These are phyloP conservation scores for Ameiurus melas DNA, from an alignment of 2,113 vertebrate genomes.

Conservation along the genomic window DNA sequence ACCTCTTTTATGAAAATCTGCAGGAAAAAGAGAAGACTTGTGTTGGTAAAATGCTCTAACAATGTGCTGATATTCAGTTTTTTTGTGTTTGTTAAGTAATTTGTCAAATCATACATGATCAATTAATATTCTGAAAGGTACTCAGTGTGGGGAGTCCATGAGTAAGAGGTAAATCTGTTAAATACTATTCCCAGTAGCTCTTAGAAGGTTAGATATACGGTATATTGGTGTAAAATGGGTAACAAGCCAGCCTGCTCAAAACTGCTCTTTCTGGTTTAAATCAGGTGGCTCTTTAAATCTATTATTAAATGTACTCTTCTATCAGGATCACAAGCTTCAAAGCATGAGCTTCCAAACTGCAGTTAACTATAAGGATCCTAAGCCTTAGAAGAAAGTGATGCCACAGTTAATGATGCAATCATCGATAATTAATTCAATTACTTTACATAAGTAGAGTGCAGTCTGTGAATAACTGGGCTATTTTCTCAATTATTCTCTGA, in stretches of 20 bases:
- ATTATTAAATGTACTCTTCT: slow-evolving; percentile 6
- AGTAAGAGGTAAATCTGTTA: not conserved
- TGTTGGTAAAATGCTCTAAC: not conserved
- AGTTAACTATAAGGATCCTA: not conserved
- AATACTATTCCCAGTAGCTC: not conserved
- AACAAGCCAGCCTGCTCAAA: not conserved
- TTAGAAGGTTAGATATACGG: not conserved
- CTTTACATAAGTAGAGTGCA: not conserved
- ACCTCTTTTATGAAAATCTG: slow-evolving; percentile 86
- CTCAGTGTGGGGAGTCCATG: not conserved
- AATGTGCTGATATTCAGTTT: not conserved
- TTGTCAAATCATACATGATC: not conserved
- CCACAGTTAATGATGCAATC: not conserved
- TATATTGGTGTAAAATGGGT: not conserved
- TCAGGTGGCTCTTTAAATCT: not conserved
- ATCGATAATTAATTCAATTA: not conserved
- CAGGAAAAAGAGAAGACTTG: not conserved
- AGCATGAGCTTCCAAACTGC: not conserved
- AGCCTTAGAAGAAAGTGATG: not conserved
- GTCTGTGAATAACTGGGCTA: too few species aligned
- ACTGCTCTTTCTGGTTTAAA: not conserved
- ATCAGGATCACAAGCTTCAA: not conserved
- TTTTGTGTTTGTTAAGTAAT: not conserved
- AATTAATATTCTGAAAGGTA: not conserved
- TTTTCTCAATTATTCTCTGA: not conserved